These are phyloP conservation scores for Rotaria magnacalcarata DNA, from an alignment of 2,888 invertebrate species.

Conservation along the genomic window DNA sequence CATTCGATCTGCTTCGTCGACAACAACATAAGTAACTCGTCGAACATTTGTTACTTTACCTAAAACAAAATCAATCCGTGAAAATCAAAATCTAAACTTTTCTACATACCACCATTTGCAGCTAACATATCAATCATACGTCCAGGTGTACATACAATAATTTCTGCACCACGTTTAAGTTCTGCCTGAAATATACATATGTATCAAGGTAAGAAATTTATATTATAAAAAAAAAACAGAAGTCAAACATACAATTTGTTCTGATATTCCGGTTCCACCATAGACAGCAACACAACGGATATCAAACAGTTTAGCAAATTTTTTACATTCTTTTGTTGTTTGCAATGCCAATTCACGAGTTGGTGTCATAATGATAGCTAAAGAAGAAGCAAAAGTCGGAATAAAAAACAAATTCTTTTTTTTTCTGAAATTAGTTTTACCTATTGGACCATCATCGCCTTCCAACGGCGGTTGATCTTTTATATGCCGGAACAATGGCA, in stretches of 20 bases:
- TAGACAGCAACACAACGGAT: slow-evolving; percentile 90
- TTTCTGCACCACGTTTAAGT: slow-evolving; percentile 88
- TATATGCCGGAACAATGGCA: slow-evolving; percentile 95
- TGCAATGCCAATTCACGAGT: slow-evolving; percentile 97
- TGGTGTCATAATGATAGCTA: slow-evolving; percentile 90
- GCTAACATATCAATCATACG: slow-evolving; percentile 99
- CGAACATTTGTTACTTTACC: slow-evolving; percentile 86
- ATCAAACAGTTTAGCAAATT: slow-evolving; percentile 78
- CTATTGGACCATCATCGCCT: slow-evolving; percentile 90
- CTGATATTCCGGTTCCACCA: slow-evolving; percentile 92
- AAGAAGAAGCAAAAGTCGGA: slow-evolving; percentile 43
- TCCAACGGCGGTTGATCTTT: slow-evolving; percentile 86
- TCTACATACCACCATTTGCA: slow-evolving; percentile 70
- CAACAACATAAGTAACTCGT: slow-evolving; percentile 90
- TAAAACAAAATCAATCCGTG: slow-evolving; percentile 50
- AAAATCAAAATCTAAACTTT: neutral
- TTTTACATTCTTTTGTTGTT: slow-evolving; percentile 88
- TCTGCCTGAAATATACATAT: slow-evolving; percentile 66
- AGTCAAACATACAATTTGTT: slow-evolving; percentile 68
- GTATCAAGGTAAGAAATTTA: slow-evolving; percentile 48
- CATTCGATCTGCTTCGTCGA: slow-evolving; percentile 99
- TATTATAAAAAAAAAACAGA: neutral
- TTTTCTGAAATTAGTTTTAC: slow-evolving; percentile 53
- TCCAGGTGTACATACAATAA: slow-evolving; percentile 97
- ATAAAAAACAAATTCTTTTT: no score